Conservation (phyloP, 2,888 invertebrate species). For the Hyalella azteca region DNA sequence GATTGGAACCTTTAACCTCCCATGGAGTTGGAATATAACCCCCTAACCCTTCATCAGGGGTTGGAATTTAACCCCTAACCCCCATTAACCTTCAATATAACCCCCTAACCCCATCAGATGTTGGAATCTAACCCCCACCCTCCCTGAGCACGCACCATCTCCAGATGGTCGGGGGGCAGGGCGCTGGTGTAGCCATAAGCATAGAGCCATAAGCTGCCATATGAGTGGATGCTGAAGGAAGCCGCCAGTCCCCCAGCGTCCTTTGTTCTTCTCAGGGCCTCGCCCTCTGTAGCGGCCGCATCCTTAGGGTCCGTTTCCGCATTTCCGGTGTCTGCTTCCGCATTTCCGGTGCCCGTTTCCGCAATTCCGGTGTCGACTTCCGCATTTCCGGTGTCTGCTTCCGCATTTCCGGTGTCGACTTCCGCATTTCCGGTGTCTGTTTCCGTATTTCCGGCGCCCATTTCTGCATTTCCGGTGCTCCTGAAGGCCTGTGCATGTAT, state of each 20-base stretch:
- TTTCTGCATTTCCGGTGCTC: background rate
- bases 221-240: conserved; percentile 22
- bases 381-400: background rate
- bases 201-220: background rate
- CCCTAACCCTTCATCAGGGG: no score
- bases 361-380: background rate
- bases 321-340: background rate
- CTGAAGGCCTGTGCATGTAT: background rate
- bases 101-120: no score
- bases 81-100: no score
- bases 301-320: no score
- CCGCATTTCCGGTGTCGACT: background rate
- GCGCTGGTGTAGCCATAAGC: conserved; percentile 1
- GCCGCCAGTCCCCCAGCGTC: background rate
- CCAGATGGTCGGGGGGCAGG: background rate
- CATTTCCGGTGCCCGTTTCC: background rate
- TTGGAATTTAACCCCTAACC: no score
- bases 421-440: background rate
- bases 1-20: no score
- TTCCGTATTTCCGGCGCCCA: background rate
- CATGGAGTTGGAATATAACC: no score
- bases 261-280: background rate
- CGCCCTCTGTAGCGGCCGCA: background rate
- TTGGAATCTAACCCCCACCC: background rate
- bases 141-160: background rate